A percentile compares a stretch with the other conserved stretches of the same genome.
phyloP scores from a whole-genome alignment of 2,113 vertebrate species.

The Piprites chloris region DNA sequence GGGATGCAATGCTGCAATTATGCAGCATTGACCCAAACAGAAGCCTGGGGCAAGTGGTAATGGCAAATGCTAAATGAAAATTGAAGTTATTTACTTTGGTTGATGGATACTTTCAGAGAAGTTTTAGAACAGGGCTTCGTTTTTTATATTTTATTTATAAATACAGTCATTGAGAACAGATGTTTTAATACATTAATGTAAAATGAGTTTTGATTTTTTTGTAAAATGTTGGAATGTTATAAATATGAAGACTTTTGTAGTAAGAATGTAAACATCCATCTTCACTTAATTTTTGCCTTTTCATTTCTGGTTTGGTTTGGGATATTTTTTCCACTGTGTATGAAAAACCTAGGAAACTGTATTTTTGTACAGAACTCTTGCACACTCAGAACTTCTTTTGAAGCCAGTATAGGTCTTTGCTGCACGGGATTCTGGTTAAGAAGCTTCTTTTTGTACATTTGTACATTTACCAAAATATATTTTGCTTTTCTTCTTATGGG shows the following conservation, averaged over 20 bases:
- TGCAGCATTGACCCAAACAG: constrained; percentile 18
- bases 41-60: constrained; percentile 43
- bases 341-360: not conserved
- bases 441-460: not conserved
- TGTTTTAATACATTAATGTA: constrained; percentile 26
- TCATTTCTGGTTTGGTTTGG: not conserved
- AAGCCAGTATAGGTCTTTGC: not conserved
- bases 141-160: not conserved
- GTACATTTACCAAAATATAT: not conserved
- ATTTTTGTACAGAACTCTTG: not conserved
- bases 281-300: not conserved
- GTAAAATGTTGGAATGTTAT: constrained; percentile 21
- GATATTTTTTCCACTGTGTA: not conserved
- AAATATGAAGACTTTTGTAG: not conserved
- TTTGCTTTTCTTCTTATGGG: not conserved
- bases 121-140: not conserved
- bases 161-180: constrained; percentile 55
- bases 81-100: constrained; percentile 53
- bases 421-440: not conserved
- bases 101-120: constrained; percentile 36
- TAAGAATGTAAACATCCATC: constrained; percentile 6
- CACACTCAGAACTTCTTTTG: not conserved
- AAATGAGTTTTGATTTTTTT: constrained; percentile 26
- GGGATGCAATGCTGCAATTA: too few relatives aligned
- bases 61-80: constrained; percentile 59